Evolutionary conservation across 2,888 invertebrate species (phyloP), one percentile per base, ranked within the genome.

Genomic region (Unio pictorum): DNA sequence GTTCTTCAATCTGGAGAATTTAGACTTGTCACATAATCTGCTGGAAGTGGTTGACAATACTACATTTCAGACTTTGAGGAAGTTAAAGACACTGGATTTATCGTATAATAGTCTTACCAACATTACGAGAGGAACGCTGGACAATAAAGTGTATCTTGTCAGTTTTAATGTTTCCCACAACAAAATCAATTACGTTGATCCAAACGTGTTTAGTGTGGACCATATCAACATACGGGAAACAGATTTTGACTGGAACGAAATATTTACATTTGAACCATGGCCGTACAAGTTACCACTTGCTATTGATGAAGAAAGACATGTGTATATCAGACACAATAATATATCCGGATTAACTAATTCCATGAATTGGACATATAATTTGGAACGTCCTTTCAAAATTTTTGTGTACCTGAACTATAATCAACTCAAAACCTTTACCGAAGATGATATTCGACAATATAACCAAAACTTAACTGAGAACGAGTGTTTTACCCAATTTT

Each of bases 201-300:
- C 68, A 26, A 55, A 55, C 54, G 2, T 68, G 2, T 73, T 73
- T 30, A 28, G 55, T 45, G 45, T 3, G 45, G 45, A 45, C 15
- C 45, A 45, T 45, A 45, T 45, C 45, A 45, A 45, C 15, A 15
- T 45, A 45, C 45, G 45, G 3, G 45, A 45, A 45, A 11, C 3
- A 15, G 3, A 45, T 45, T 45, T 45, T 45, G 45, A 45, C 0
- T 45, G 45, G 45, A 81, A 81, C 45, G 5, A 34, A 55, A 30
- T 81, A 34, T 69, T 72, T 4, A 63, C 64, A 59, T 64, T 79
- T 30, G 81, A 81, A 59, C 79, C 81, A 17, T 81, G 79, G 81
- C 78, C 79, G 3, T 81, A 74, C 4, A 57, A 71, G 17, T 64
- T 61, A 7, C 64, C 72, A 15, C 55, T 61, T 23, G 30, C 56